phyloP scores from a whole-genome alignment of 1,140 invertebrate species.

The Pseudomyrmex gracilis region DNA sequence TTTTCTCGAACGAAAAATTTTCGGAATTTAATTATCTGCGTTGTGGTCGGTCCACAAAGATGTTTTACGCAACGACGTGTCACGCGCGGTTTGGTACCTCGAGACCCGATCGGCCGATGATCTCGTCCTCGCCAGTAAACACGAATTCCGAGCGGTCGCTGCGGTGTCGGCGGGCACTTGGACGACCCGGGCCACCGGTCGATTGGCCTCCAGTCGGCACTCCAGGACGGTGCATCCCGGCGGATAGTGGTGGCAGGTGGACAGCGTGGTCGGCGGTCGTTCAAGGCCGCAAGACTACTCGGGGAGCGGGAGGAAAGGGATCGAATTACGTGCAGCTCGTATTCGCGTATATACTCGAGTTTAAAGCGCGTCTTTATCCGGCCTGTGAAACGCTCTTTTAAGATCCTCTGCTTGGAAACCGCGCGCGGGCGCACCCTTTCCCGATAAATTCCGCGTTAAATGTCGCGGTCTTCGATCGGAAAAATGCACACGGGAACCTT shows the following conservation, averaged over 20 bases:
- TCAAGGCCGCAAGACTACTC: slow-evolving; percentile 72
- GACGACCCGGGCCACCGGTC: slow-evolving; percentile 70
- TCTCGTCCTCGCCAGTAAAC: slow-evolving; percentile 63
- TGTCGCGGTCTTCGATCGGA: slow-evolving; percentile 27
- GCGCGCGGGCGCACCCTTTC: not conserved
- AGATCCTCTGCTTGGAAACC: not conserved
- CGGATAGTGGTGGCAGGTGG: slow-evolving; percentile 75
- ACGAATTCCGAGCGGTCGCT: slow-evolving; percentile 60
- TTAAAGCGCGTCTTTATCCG: slow-evolving; percentile 37
- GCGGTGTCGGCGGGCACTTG: slow-evolving; percentile 61
- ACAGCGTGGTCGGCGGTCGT: slow-evolving; percentile 57
- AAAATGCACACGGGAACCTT: not conserved
- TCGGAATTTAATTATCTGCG: no score
- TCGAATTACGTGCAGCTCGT: slow-evolving; percentile 76
- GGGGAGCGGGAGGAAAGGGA: slow-evolving; percentile 34
- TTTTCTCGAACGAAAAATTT: no score
- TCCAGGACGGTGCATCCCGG: slow-evolving; percentile 71
- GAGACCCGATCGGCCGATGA: slow-evolving; percentile 60
- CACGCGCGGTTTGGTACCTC: slow-evolving; percentile 57
- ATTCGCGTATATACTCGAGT: slow-evolving; percentile 24
- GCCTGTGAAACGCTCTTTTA: slow-evolving; percentile 2
- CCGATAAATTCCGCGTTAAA: slow-evolving; percentile 52
- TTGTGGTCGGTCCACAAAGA: not conserved
- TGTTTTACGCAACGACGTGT: not conserved
- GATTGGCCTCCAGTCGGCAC: slow-evolving; percentile 71